Evolutionary conservation across 2,888 invertebrate genomes (phyloP).

Genomic region (Trichogramma dendrolimi): DNA sequence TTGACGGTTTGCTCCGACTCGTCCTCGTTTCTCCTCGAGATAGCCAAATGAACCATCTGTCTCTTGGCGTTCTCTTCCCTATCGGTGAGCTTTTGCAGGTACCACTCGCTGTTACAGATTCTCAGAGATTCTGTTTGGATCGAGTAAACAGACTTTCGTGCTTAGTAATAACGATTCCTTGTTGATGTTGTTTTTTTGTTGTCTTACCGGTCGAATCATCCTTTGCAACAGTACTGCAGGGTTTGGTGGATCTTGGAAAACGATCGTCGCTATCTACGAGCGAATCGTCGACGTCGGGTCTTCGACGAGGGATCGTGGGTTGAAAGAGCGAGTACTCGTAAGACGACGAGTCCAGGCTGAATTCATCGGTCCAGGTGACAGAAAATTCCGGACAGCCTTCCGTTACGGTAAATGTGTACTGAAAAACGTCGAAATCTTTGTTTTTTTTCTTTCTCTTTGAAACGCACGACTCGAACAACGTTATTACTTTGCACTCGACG

Average conservation of each 20-base stretch:
- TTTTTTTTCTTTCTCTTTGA: not conserved
- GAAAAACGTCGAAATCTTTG: not conserved
- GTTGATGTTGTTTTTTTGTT: not conserved
- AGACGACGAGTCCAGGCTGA: not conserved
- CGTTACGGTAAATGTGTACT: constrained; percentile 1
- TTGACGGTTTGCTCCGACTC: not conserved
- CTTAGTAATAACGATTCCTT: too few species aligned
- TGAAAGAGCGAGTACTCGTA: not conserved
- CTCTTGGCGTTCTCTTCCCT: not conserved
- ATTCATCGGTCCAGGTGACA: not conserved
- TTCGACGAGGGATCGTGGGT: not conserved
- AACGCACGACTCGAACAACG: not conserved
- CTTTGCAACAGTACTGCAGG: too few species aligned
- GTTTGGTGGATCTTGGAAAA: too few species aligned
- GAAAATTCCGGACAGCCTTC: not conserved
- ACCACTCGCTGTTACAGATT: constrained; percentile 8
- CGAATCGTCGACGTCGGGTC: too few species aligned
- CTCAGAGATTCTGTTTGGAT: not conserved
- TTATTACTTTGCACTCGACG: too few species aligned
- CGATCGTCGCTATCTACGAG: too few species aligned
- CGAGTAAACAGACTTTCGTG: too few species aligned
- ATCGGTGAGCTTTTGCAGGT: constrained; percentile 7
- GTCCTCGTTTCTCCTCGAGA: not conserved
- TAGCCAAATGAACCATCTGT: constrained; percentile 4
- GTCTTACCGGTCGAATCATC: too few species aligned